These are phyloP conservation scores for Lampris incognitus DNA, from an alignment of 2,113 vertebrate genomes.

Conservation along the genomic window DNA sequence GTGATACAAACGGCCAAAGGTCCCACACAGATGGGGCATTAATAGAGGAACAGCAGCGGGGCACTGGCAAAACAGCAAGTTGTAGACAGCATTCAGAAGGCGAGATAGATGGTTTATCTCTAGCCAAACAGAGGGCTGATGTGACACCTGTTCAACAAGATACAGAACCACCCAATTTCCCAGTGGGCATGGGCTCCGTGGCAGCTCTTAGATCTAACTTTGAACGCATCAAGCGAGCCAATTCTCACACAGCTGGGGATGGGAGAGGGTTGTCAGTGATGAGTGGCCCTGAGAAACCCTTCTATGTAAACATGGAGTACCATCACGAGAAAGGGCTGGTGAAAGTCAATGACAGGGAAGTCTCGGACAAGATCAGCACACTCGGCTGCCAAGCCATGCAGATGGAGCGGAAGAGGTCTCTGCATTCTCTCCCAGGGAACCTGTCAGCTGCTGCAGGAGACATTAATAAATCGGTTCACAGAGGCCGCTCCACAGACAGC, in stretches of 20 bases:
- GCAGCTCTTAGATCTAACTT: conserved; percentile 93
- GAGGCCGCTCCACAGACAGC: conserved; percentile 85
- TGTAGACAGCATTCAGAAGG: conserved; percentile 77
- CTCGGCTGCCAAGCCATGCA: conserved; percentile 95
- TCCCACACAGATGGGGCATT: conserved; percentile 59
- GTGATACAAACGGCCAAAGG: conserved; percentile 50
- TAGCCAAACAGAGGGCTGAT: conserved; percentile 67
- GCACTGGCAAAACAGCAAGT: conserved; percentile 69
- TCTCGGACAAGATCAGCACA: conserved; percentile 92
- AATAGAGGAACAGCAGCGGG: conserved; percentile 65
- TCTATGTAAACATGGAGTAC: conserved; percentile 95
- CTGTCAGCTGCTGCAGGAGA: conserved; percentile 78
- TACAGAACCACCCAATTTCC: conserved; percentile 51
- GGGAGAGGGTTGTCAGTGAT: conserved; percentile 54
- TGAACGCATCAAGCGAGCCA: conserved; percentile 88
- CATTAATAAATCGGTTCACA: conserved; percentile 74
- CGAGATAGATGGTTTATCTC: conserved; percentile 63
- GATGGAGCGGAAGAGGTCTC: conserved; percentile 90
- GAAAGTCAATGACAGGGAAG: conserved; percentile 91
- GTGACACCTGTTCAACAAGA: conserved; percentile 63
- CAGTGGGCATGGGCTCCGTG: conserved; percentile 84
- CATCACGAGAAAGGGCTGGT: conserved; percentile 92
- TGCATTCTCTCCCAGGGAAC: conserved; percentile 82
- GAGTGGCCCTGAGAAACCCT: conserved; percentile 80
- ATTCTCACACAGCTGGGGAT: conserved; percentile 83